Evolutionary conservation across 2,113 vertebrate genomes (phyloP).

Genomic region (Microcebus ravelobensis): DNA sequence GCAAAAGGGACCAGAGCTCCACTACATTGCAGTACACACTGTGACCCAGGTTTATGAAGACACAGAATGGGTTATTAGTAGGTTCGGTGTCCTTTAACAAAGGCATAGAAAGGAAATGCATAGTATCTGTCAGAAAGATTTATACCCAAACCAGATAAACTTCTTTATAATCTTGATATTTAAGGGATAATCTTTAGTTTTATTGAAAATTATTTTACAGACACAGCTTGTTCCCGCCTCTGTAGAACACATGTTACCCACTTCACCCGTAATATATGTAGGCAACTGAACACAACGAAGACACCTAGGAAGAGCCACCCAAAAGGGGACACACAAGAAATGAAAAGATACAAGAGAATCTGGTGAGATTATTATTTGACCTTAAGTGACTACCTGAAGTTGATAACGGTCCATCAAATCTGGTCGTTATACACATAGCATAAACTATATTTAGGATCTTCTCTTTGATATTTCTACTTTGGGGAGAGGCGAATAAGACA

Average conservation of each 20-base stretch:
- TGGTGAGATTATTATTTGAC: neutral
- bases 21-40: neutral
- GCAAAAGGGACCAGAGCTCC: neutral
- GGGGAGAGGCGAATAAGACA: neutral
- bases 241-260: neutral
- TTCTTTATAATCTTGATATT: neutral
- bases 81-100: neutral
- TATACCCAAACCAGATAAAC: neutral
- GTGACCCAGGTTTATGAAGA: neutral
- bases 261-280: accelerated
- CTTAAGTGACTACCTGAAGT: neutral
- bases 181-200: neutral
- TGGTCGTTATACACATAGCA: neutral
- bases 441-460: neutral
- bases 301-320: neutral
- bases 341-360: neutral
- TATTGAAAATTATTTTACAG: neutral
- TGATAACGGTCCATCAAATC: neutral
- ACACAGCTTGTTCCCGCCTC: neutral
- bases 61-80: neutral
- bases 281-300: neutral
- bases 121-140: neutral
- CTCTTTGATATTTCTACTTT: neutral
- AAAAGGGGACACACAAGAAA: neutral
- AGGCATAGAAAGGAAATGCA: neutral